Percentiles rank a stretch among this genome's conserved stretches.
These are phyloP conservation scores for Equus przewalskii DNA, from an alignment of 2,113 vertebrate species.

Conservation along the genomic window DNA sequence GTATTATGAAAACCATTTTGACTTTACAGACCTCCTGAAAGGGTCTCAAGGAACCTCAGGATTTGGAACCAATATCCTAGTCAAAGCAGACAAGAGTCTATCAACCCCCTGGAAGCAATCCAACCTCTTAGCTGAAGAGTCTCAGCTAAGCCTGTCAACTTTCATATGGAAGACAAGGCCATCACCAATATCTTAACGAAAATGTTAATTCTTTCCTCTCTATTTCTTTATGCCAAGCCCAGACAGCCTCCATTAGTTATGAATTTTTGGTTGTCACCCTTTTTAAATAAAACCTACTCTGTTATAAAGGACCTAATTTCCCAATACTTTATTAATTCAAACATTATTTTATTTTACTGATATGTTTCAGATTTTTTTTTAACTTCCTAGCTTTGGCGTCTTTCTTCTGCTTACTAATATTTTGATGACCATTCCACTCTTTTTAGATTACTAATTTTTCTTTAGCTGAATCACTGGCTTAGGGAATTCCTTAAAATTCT, in stretches of 20 bases:
- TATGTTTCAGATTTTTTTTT: neutral
- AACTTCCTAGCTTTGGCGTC: neutral
- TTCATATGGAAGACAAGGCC: neutral
- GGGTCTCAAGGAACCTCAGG: neutral
- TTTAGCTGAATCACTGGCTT: neutral
- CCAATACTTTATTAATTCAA: neutral
- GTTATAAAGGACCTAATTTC: neutral
- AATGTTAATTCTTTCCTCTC: neutral
- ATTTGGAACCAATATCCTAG: neutral
- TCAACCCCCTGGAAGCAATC: neutral
- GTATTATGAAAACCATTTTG: neutral
- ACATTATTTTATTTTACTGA: neutral
- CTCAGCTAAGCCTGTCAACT: neutral
- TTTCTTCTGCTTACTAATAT: slow-evolving; percentile 43
- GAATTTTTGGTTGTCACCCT: neutral
- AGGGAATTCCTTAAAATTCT: neutral
- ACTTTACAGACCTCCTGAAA: neutral
- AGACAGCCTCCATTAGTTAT: neutral
- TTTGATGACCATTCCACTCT: neutral
- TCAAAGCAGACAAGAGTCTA: neutral
- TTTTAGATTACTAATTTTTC: slow-evolving; percentile 34
- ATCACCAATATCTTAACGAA: neutral
- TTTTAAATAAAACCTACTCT: neutral
- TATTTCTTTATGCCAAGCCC: neutral
- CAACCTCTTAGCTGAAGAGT: neutral